A percentile compares a stretch with the other conserved stretches of the same genome.
Evolutionary conservation across 2,888 invertebrate species (phyloP).

Genomic region (Pyrochroa serraticornis): DNA sequence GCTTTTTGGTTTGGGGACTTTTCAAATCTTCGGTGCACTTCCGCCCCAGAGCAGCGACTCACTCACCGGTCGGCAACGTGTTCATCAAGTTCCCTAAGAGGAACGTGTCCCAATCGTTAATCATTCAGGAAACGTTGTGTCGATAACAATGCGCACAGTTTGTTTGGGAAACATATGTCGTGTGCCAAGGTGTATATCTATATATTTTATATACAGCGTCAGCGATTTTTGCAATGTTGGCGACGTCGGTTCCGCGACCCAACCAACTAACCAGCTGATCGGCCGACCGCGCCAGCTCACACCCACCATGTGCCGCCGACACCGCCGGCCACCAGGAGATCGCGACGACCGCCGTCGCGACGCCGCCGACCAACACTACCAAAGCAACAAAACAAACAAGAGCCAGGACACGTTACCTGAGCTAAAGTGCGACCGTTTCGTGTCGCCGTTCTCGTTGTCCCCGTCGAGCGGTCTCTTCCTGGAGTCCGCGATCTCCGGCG

Average conservation of each 20-base stretch:
- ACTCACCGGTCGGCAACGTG: constrained; percentile 55
- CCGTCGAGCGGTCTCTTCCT: constrained; percentile 88
- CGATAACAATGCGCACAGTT: not conserved
- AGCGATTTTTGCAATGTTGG: constrained; percentile 27
- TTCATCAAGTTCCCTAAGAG: constrained; percentile 53
- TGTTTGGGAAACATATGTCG: no score
- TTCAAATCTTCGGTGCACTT: no score
- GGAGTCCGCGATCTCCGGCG: constrained; percentile 90
- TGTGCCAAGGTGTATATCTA: no score
- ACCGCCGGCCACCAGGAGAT: constrained; percentile 14
- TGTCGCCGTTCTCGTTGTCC: constrained; percentile 86
- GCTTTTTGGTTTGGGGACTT: not conserved
- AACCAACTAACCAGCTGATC: constrained; percentile 37
- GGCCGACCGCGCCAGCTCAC: constrained; percentile 1
- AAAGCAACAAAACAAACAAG: constrained; percentile 10
- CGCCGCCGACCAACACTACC: constrained; percentile 13
- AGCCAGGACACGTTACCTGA: constrained; percentile 69
- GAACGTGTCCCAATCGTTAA: constrained; percentile 52
- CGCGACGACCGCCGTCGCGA: constrained; percentile 5
- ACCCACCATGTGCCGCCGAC: constrained; percentile 8
- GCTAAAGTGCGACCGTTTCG: constrained; percentile 89
- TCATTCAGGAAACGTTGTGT: constrained; percentile 45
- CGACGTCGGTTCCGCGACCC: constrained; percentile 34
- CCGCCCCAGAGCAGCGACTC: constrained; percentile 11
- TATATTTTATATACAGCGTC: not conserved